Conservation (phyloP, 2,113 vertebrate genomes). For the Syrrhaptes paradoxus region DNA sequence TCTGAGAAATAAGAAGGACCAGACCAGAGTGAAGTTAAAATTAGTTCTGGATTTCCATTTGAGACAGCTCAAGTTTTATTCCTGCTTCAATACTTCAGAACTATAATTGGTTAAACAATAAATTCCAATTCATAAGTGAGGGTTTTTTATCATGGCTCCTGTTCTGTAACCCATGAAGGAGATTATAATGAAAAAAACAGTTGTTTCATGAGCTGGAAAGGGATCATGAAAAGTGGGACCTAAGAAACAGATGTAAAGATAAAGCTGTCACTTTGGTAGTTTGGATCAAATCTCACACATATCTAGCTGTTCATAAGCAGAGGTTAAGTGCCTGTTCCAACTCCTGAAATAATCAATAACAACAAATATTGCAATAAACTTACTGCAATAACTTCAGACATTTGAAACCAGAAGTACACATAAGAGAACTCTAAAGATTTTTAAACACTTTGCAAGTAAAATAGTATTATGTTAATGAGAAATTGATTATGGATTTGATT, state of each 20-base stretch:
- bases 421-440: background rate
- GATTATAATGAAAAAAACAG: background rate
- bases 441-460: background rate
- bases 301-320: background rate
- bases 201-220: conserved; percentile 15
- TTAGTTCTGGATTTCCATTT: conserved; percentile 7
- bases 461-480: background rate
- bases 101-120: background rate
- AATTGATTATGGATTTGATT: background rate
- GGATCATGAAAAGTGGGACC: background rate
- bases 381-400: background rate
- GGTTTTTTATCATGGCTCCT: background rate
- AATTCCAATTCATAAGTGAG: background rate
- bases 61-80: conserved; percentile 9
- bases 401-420: background rate
- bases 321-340: conserved; percentile 19
- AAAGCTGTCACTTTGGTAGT: conserved; percentile 8
- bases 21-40: background rate
- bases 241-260: conserved; percentile 23
- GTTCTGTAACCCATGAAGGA: conserved; percentile 6
- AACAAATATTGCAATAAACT: background rate
- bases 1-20: background rate
- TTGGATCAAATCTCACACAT: conserved; percentile 16
- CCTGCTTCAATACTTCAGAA: background rate
- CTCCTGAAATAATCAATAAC: conserved; percentile 39